Percentiles rank a stretch among this genome's conserved stretches.
Conservation (phyloP, 92 coral and sea anemone genomes). For the Virgularia gustaviana region DNA sequence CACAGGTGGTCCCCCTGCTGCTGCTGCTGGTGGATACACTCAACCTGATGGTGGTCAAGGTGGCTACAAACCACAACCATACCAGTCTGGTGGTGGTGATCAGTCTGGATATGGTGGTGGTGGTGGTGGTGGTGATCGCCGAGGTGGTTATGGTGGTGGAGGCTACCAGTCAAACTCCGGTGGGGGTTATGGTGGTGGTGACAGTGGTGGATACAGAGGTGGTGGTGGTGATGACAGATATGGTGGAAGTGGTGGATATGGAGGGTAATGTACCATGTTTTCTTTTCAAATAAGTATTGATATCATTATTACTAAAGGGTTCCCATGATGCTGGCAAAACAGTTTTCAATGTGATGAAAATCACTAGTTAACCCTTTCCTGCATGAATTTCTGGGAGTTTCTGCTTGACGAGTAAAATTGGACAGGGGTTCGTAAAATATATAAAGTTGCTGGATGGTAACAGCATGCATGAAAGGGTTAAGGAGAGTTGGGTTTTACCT, state of each 20-base stretch:
- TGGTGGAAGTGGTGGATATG: conserved; percentile 17
- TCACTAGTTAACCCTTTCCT: too few relatives aligned
- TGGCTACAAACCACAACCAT: conserved; percentile 1
- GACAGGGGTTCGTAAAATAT: too few relatives aligned
- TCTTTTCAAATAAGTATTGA: too few relatives aligned
- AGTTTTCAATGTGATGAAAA: too few relatives aligned
- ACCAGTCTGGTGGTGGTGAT: conserved; percentile 11
- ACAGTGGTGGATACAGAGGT: conserved; percentile 16
- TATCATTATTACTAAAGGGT: too few relatives aligned
- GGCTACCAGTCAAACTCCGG: not conserved
- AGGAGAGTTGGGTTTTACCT: too few relatives aligned
- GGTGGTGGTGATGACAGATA: conserved; percentile 2
- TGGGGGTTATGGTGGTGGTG: conserved; percentile 13
- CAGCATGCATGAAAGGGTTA: too few relatives aligned
- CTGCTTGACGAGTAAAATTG: too few relatives aligned
- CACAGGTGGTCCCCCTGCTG: not conserved
- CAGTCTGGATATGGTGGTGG: conserved; percentile 30
- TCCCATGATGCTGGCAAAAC: too few relatives aligned
- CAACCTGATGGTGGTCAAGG: not conserved
- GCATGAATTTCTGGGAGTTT: too few relatives aligned
- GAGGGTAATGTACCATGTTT: conserved; percentile 12
- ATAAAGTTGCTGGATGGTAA: too few relatives aligned
- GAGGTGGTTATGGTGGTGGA: not conserved
- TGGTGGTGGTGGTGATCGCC: conserved; percentile 5
- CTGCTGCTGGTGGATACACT: not conserved